phyloP scores from a whole-genome alignment of 2,797 vertebrate genomes.

The Chaetophractus vellerosus region DNA sequence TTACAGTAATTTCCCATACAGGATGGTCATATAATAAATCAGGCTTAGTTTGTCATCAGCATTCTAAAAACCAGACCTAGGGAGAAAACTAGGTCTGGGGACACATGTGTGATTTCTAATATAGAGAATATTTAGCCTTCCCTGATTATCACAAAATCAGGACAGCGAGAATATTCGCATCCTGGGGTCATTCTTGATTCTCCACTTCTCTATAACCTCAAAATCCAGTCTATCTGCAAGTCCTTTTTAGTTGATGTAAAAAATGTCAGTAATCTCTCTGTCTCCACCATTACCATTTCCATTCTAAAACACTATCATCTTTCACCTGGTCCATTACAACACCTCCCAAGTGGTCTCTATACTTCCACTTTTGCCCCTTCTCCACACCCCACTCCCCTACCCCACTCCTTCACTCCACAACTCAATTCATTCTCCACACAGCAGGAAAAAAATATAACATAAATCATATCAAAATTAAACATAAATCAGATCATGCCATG shows the following conservation, averaged over 20 bases:
- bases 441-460: neutral
- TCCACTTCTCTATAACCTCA: neutral
- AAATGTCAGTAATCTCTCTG: neutral
- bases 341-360: neutral
- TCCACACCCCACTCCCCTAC: too few species aligned
- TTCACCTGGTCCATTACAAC: neutral
- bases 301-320: neutral
- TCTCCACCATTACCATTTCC: neutral
- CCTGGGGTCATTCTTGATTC: neutral
- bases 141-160: too few species aligned
- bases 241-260: neutral
- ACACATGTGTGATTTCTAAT: too few species aligned
- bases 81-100: too few species aligned
- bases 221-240: neutral
- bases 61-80: too few species aligned
- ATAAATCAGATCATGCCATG: neutral
- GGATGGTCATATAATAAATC: too few species aligned
- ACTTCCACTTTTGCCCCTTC: neutral
- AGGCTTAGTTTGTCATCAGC: too few species aligned
- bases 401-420: neutral
- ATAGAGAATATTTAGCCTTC: too few species aligned
- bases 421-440: neutral
- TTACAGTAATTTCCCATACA: too few species aligned
- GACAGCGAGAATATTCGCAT: too few species aligned
- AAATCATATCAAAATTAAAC: neutral